These are phyloP conservation scores for Cheirogaleus major DNA, from an alignment of 2,797 vertebrate species.

Conservation along the genomic window DNA sequence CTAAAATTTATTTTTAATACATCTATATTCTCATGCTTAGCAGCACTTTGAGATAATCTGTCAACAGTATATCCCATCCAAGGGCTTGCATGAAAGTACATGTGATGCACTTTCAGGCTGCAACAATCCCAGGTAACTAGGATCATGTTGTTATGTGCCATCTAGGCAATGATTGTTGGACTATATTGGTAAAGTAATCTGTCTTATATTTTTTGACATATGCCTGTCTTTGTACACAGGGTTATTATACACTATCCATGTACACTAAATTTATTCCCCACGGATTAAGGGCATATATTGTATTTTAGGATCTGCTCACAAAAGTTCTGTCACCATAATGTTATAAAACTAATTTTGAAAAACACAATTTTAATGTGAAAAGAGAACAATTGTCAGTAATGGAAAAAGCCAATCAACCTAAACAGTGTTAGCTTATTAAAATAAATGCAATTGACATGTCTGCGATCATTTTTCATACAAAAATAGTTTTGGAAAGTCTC, in stretches of 20 bases:
- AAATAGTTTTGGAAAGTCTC: background rate
- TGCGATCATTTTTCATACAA: background rate
- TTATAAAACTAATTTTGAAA: constrained; percentile 12
- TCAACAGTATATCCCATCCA: background rate
- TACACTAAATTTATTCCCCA: background rate
- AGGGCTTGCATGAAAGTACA: background rate
- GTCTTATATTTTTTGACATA: background rate
- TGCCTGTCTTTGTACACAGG: background rate
- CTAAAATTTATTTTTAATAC: background rate
- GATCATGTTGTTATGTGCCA: background rate
- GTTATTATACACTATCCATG: background rate
- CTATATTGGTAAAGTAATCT: background rate
- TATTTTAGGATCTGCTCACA: background rate
- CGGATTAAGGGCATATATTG: background rate
- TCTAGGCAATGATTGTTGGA: background rate
- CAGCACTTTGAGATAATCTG: background rate
- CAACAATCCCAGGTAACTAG: background rate
- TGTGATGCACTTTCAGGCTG: background rate
- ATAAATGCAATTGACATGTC: constrained; percentile 9
- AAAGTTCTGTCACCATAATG: constrained; percentile 1
- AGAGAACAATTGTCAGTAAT: constrained; percentile 1
- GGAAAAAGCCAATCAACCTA: constrained; percentile 37
- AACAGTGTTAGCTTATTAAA: constrained; percentile 43
- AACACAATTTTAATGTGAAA: constrained; percentile 52
- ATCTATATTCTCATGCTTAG: background rate